Conservation (phyloP, 2,113 vertebrate genomes). For the Bungarus multicinctus region DNA sequence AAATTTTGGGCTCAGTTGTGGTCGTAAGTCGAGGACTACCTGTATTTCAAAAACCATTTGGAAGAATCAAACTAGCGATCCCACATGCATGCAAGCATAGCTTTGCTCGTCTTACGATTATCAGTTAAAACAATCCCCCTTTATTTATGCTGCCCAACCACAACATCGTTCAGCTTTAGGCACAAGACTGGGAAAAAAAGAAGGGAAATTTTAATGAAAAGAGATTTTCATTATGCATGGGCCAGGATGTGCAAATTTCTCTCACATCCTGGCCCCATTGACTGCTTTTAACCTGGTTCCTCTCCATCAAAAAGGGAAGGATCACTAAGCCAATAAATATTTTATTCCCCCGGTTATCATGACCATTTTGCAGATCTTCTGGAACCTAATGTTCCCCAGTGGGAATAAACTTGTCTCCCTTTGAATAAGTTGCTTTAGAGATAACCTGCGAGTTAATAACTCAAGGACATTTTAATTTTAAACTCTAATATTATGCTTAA, state of each 20-base stretch:
- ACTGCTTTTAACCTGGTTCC: not conserved
- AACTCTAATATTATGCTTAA: not conserved
- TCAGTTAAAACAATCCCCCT: not conserved
- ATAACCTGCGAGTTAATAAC: not conserved
- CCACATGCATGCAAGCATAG: not conserved
- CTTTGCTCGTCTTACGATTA: not conserved
- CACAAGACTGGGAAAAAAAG: not conserved
- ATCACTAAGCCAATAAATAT: not conserved
- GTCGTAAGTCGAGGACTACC: not conserved
- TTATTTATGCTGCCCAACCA: not conserved
- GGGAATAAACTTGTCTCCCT: not conserved
- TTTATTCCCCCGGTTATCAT: not conserved
- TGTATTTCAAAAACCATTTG: not conserved
- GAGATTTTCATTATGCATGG: too few relatives aligned
- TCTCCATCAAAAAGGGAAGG: not conserved
- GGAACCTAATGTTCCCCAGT: not conserved
- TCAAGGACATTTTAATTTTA: slow-evolving; percentile 6
- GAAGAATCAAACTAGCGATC: not conserved
- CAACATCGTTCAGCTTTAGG: not conserved
- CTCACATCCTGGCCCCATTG: not conserved
- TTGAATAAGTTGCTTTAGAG: not conserved
- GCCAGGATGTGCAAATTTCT: too few relatives aligned
- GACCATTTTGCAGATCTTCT: not conserved
- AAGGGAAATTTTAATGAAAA: not conserved
- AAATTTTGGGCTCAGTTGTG: not conserved